Conservation (phyloP, 2,113 vertebrate genomes). For the Benitochromis conjunctus region DNA sequence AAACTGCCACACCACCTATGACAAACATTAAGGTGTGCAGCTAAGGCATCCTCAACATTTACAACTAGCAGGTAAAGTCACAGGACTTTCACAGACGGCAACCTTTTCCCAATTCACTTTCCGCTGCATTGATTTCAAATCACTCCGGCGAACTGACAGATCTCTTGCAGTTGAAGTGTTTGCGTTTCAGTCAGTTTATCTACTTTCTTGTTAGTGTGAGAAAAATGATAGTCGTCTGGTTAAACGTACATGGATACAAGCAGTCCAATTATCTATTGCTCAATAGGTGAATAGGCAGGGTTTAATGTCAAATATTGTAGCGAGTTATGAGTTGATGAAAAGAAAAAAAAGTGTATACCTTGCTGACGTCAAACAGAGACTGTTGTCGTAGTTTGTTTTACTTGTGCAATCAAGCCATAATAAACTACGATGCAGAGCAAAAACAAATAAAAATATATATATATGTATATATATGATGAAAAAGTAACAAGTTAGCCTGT, state of each 20-base stretch:
- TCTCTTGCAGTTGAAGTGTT: conserved; percentile 31
- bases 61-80: conserved; percentile 37
- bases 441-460: not conserved
- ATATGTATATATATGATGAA: not conserved
- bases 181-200: conserved; percentile 49
- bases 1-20: conserved; percentile 3
- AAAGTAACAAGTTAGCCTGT: conserved; percentile 42
- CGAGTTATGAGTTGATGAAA: conserved; percentile 16
- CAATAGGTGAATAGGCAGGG: conserved; percentile 25
- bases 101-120: not conserved
- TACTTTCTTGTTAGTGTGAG: conserved; percentile 51
- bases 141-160: conserved; percentile 48
- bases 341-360: conserved; percentile 24
- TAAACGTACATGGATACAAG: conserved; percentile 41
- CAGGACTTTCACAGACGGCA: conserved; percentile 54
- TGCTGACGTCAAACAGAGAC: conserved; percentile 71
- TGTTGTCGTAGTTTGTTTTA: conserved; percentile 67
- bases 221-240: conserved; percentile 31
- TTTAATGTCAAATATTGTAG: conserved; percentile 41
- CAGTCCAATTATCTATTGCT: conserved; percentile 43
- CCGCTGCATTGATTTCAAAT: not conserved
- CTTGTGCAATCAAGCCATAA: conserved; percentile 68
- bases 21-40: not conserved
- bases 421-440: conserved; percentile 57
- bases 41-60: conserved; percentile 46